Conservation (phyloP, 2,113 vertebrate genomes). For the Rhea pennata region DNA sequence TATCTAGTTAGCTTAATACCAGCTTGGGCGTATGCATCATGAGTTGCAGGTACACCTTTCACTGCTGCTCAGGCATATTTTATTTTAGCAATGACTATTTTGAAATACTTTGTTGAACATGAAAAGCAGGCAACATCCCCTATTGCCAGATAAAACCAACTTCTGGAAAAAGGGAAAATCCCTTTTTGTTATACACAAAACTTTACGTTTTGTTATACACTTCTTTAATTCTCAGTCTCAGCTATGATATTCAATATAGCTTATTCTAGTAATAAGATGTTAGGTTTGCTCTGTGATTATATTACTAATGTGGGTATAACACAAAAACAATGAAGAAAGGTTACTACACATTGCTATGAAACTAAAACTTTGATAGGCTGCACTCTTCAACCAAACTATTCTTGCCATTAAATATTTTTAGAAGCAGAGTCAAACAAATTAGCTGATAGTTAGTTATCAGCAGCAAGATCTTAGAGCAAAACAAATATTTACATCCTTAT, state of each 20-base stretch:
- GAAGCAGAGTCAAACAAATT: slow-evolving; percentile 60
- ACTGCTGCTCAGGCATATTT: neutral
- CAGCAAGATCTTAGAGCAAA: slow-evolving; percentile 62
- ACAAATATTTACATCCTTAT: slow-evolving; percentile 63
- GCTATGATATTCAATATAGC: neutral
- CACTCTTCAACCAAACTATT: slow-evolving; percentile 11
- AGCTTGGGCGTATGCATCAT: neutral
- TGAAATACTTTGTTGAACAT: slow-evolving; percentile 9
- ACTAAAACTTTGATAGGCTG: neutral
- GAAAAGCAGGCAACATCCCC: neutral
- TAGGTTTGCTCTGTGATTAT: neutral
- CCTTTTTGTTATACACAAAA: neutral
- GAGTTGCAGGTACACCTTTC: neutral
- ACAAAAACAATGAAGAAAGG: slow-evolving; percentile 1
- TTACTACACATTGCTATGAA: slow-evolving; percentile 20
- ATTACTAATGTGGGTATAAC: slow-evolving; percentile 14
- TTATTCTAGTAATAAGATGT: neutral
- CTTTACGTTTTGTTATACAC: neutral
- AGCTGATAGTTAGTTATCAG: slow-evolving; percentile 56
- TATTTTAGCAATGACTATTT: neutral
- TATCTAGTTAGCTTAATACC: neutral
- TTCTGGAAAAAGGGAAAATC: neutral
- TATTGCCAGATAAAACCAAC: neutral
- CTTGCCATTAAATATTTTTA: slow-evolving; percentile 58
- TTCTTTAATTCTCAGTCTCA: neutral